Conservation (phyloP, 2,888 invertebrate genomes). For the Lucinisca nassula region DNA sequence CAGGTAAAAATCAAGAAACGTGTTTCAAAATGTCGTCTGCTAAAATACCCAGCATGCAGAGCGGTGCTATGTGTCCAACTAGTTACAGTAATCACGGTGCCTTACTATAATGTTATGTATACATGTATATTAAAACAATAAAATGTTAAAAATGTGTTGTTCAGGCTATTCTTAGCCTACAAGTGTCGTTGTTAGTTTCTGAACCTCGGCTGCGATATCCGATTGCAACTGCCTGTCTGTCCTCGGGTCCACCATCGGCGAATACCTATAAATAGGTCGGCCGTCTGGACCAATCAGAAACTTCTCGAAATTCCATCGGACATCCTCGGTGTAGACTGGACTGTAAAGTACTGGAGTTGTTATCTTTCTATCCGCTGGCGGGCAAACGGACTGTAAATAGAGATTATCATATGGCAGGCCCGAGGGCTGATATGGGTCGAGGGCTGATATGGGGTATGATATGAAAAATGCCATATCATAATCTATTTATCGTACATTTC, state of each 20-base stretch:
- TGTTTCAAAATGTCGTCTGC: too few species aligned
- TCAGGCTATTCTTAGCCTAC: not conserved
- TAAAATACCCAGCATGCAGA: too few species aligned
- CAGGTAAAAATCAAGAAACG: not conserved
- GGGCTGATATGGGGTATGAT: too few species aligned
- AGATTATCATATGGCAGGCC: too few species aligned
- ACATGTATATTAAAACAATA: not conserved
- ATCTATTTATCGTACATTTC: too few species aligned
- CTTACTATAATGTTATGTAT: not conserved
- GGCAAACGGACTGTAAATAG: constrained; percentile 58
- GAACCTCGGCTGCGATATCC: constrained; percentile 52
- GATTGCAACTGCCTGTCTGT: constrained; percentile 39
- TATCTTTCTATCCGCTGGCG: constrained; percentile 42
- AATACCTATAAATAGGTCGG: constrained; percentile 62
- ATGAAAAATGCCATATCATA: too few species aligned
- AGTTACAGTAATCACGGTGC: not conserved
- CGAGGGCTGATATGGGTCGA: too few species aligned
- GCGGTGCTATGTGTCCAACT: not conserved
- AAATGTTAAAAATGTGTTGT: not conserved
- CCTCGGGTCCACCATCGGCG: constrained; percentile 49
- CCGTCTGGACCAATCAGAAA: constrained; percentile 70
- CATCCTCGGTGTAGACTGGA: constrained; percentile 61
- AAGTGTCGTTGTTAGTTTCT: constrained; percentile 11
- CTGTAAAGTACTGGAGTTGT: constrained; percentile 56
- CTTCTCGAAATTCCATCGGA: constrained; percentile 70